These are phyloP conservation scores for Steatocranus sp. DNA, from an alignment of 2,797 vertebrate species.

Conservation along the genomic window DNA sequence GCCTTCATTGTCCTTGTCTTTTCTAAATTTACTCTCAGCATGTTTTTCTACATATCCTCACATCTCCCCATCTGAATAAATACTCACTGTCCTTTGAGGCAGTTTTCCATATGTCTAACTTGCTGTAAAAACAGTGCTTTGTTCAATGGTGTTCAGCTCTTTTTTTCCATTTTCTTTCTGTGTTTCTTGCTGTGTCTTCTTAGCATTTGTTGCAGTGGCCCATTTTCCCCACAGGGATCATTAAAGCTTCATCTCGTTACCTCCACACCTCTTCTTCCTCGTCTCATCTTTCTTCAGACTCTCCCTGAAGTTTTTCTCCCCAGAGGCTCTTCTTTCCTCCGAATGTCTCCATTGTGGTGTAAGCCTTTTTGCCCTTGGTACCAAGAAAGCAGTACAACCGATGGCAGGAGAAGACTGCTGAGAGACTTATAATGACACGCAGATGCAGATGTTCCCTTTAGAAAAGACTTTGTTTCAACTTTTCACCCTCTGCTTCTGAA, in stretches of 20 bases:
- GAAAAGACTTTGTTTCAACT: neutral
- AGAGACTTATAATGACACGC: conserved; percentile 32
- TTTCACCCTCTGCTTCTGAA: conserved; percentile 30
- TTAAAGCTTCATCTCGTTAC: conserved; percentile 61
- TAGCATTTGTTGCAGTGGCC: conserved; percentile 43
- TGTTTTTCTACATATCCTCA: neutral
- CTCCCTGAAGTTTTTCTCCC: conserved; percentile 61
- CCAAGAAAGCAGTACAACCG: conserved; percentile 32
- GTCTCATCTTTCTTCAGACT: conserved; percentile 47
- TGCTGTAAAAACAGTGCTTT: neutral
- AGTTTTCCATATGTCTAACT: neutral
- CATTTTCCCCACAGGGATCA: conserved; percentile 64
- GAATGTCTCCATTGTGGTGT: conserved; percentile 36
- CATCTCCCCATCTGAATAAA: neutral
- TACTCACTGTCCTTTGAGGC: neutral
- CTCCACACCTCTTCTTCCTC: conserved; percentile 43
- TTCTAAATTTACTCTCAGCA: neutral
- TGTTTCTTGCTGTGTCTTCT: neutral
- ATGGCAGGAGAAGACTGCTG: conserved; percentile 15
- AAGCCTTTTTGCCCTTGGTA: conserved; percentile 65
- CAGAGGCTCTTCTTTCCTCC: conserved; percentile 39
- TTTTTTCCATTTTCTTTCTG: neutral
- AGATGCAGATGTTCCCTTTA: conserved; percentile 3
- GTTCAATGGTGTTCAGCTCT: neutral
- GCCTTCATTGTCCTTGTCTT: neutral